Percentiles rank a stretch among this genome's conserved stretches.
phyloP scores from a whole-genome alignment of 1,140 invertebrate genomes.

The Lethrus apterus region DNA sequence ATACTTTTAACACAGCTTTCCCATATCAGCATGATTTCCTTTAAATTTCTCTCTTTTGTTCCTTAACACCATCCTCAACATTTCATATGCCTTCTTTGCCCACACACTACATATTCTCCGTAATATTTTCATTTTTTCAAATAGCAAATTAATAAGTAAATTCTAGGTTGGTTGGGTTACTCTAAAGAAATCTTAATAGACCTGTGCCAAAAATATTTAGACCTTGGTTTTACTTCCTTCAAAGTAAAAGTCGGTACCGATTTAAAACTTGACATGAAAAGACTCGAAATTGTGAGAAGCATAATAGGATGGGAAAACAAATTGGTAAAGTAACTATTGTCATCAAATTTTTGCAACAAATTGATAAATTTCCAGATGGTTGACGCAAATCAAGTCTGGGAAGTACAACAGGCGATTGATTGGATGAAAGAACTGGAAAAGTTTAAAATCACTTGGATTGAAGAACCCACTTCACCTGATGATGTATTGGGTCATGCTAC shows the following conservation, averaged over 20 bases:
- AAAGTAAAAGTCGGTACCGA: constrained; percentile 85
- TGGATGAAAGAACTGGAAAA: constrained; percentile 74
- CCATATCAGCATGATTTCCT: too few species aligned
- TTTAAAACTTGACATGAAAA: constrained; percentile 67
- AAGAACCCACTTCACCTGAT: constrained; percentile 89
- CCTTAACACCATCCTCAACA: too few species aligned
- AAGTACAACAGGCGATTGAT: constrained; percentile 71
- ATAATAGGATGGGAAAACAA: constrained; percentile 68
- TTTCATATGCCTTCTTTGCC: too few species aligned
- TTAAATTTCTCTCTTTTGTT: too few species aligned
- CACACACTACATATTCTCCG: not conserved
- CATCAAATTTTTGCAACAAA: not conserved
- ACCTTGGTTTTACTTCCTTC: constrained; percentile 71
- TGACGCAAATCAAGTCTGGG: constrained; percentile 91
- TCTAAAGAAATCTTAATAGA: constrained; percentile 57
- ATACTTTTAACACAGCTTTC: too few species aligned
- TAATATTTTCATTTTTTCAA: not conserved
- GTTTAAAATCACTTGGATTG: constrained; percentile 80
- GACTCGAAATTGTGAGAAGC: constrained; percentile 63
- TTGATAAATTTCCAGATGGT: constrained; percentile 56
- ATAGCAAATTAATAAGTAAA: not conserved
- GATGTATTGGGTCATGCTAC: constrained; percentile 77
- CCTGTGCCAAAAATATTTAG: constrained; percentile 65
- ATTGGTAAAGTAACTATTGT: too few species aligned
- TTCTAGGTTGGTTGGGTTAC: constrained; percentile 73